These are phyloP conservation scores for Sphyrna mokarran DNA, from an alignment of 2,113 vertebrate species.

Conservation along the genomic window DNA sequence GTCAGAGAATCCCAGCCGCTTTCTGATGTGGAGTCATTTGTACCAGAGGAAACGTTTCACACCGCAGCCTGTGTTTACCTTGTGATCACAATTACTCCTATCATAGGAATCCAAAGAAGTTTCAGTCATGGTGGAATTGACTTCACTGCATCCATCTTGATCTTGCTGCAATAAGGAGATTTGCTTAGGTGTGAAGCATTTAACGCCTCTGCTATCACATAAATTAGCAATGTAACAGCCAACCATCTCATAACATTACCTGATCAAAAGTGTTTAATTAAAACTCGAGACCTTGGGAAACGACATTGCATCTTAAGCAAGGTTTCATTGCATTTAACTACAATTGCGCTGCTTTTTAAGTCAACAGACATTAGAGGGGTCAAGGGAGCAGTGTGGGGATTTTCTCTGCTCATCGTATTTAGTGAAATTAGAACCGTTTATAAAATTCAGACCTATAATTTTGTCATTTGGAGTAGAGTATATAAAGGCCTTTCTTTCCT, in stretches of 20 bases:
- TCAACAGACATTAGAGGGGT: background rate
- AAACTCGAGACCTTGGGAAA: conserved; percentile 12
- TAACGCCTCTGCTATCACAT: conserved; percentile 2
- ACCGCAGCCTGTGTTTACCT: background rate
- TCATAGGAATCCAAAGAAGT: background rate
- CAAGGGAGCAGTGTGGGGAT: background rate
- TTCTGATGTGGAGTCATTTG: background rate
- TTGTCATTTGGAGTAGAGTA: background rate
- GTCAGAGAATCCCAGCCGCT: too few species aligned
- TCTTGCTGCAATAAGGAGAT: background rate
- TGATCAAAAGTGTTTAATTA: conserved; percentile 28
- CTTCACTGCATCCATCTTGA: background rate
- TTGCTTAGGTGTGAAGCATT: background rate
- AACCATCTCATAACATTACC: background rate
- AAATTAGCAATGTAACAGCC: background rate
- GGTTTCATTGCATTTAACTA: background rate
- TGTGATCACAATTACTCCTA: background rate
- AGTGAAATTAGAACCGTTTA: background rate
- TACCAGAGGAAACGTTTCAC: background rate
- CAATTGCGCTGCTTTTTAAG: background rate
- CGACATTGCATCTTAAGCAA: background rate
- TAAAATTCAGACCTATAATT: background rate
- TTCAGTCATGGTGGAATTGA: background rate
- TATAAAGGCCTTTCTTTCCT: background rate
- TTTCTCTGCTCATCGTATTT: too few species aligned